Evolutionary conservation across 1,140 invertebrate species (phyloP).

Genomic region (Euwallacea fornicatus): DNA sequence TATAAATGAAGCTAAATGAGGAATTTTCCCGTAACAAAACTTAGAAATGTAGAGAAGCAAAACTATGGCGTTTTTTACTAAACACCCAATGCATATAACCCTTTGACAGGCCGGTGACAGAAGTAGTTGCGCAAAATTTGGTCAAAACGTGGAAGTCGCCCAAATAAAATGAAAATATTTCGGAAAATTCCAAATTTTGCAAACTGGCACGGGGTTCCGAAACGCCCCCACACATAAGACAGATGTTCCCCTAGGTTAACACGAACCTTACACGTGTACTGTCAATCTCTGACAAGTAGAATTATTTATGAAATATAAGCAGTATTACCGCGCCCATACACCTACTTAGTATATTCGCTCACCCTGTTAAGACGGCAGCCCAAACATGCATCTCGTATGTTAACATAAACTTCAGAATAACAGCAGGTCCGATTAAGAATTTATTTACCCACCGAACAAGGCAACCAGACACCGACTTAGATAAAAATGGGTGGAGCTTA

Average conservation of each 20-base stretch:
- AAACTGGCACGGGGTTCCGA: not conserved
- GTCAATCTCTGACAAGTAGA: constrained; percentile 28
- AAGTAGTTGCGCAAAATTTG: not conserved
- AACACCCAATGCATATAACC: not conserved
- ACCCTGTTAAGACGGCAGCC: not conserved
- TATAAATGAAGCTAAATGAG: too few species aligned
- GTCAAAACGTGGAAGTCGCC: too few species aligned
- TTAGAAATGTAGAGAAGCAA: too few species aligned
- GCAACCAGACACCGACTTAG: not conserved
- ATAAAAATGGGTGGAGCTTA: constrained; percentile 19
- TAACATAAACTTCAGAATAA: not conserved
- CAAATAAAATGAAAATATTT: not conserved
- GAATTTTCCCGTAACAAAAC: too few species aligned
- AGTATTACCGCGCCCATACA: constrained; percentile 11
- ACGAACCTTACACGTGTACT: constrained; percentile 19
- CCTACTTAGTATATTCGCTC: not conserved
- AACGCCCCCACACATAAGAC: not conserved
- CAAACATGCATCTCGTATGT: not conserved
- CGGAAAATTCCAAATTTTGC: not conserved
- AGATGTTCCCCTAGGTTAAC: not conserved
- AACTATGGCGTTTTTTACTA: not conserved
- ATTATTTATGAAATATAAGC: constrained; percentile 22
- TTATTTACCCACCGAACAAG: too few species aligned
- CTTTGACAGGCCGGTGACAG: not conserved
- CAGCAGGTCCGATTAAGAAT: too few species aligned